A percentile compares a stretch with the other conserved stretches of the same genome.
Conservation (phyloP, 2,888 invertebrate species). For the Nematopogon swammerdamellus region DNA sequence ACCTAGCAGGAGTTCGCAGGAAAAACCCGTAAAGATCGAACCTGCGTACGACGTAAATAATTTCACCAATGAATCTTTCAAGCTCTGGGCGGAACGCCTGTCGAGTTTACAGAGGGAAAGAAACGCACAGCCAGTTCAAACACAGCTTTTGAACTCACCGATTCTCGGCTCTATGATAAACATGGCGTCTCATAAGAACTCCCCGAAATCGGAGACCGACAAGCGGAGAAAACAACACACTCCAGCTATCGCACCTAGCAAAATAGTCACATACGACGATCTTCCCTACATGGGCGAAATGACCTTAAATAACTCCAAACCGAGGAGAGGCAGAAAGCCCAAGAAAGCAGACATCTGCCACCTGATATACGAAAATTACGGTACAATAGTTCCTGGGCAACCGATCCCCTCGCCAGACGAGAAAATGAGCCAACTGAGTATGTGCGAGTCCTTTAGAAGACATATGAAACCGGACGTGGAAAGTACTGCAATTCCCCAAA, state of each 20-base stretch:
- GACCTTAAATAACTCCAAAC: slow-evolving; percentile 84
- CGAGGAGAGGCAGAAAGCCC: slow-evolving; percentile 81
- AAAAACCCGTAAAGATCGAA: slow-evolving; percentile 31
- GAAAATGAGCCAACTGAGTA: slow-evolving; percentile 22
- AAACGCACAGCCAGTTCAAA: slow-evolving; percentile 4
- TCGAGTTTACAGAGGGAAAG: slow-evolving; percentile 67
- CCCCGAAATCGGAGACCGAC: slow-evolving; percentile 24
- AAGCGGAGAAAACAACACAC: slow-evolving; percentile 32
- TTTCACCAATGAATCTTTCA: slow-evolving; percentile 62
- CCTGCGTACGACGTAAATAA: slow-evolving; percentile 34
- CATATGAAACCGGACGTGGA: slow-evolving; percentile 14
- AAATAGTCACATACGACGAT: slow-evolving; percentile 72
- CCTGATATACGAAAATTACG: slow-evolving; percentile 88
- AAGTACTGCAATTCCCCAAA: slow-evolving; percentile 13
- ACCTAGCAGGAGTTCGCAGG: slow-evolving; percentile 24
- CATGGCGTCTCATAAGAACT: slow-evolving; percentile 16
- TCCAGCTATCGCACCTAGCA: slow-evolving; percentile 38
- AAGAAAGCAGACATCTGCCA: slow-evolving; percentile 92
- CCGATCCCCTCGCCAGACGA: slow-evolving; percentile 55
- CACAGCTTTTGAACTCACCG: slow-evolving; percentile 3
- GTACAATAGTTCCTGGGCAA: slow-evolving; percentile 78
- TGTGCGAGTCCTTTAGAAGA: slow-evolving; percentile 24
- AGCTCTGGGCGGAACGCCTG: slow-evolving; percentile 72
- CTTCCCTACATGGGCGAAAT: slow-evolving; percentile 92
- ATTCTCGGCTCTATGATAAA: slow-evolving; percentile 11